Evolutionary conservation across 2,888 invertebrate genomes (phyloP), one percentile per base, ranked within the genome.

Genomic region (Drosophila mimica): DNA sequence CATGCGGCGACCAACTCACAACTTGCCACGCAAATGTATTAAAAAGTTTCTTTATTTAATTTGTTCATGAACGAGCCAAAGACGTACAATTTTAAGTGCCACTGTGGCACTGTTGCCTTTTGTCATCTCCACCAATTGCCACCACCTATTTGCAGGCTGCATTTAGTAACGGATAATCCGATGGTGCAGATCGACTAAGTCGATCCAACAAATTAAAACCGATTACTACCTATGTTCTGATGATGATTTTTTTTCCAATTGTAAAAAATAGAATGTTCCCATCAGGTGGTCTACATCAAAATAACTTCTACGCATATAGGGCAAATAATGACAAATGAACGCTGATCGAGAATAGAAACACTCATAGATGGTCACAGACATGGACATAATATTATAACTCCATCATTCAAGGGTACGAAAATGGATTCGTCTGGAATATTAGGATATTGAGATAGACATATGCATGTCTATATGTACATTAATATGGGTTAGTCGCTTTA

Each of bases 21-120:
- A 56, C 69, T 63, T 20, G 60, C 70, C 46, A 72, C 67, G 88
- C 78, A 81, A 88, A 88, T 83, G 89, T 83, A 83, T 86, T 88
- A 81, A 76, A 86, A 85, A 85, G 76, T 87, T 87, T 80, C 75
- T 63, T 89, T 87, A 86, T 86, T 89, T 86, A 89, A 86, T 86
- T 86, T 87, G 79, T 56, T 82, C 81, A 68, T 79, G 87, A 79
- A 79, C 77, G 69, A 74, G 64, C 74, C 74, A 62, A 62, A 54
- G 54, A 43, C 67, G 63, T 49, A 36, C 49, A 76, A 74, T 82
- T 78, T 76, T 64, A 48, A 71, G 62, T 58, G 61, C 53, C 75
- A 76, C 76, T 72, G 79, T 74, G 57, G 28, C 49, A 43, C 13
- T 17, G 67, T 36, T 36, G 66, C 74, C 74, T 51, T 30, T 70